These are phyloP conservation scores for Toxotes jaculatrix DNA, from an alignment of 2,113 vertebrate genomes.

Conservation along the genomic window DNA sequence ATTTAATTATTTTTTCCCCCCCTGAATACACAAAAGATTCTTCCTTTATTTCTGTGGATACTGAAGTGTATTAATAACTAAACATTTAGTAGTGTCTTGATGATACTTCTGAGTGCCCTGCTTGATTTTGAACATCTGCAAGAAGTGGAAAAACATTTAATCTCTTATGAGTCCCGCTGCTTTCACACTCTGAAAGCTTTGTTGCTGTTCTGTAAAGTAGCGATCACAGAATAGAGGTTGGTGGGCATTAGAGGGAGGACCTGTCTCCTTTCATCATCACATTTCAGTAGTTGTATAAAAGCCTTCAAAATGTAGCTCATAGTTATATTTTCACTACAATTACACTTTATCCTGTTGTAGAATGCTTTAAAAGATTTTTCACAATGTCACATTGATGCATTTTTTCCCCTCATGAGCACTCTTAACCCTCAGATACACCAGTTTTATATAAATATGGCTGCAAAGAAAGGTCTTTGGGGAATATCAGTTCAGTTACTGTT, in stretches of 20 bases:
- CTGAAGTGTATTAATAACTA: constrained; percentile 35
- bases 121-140: constrained; percentile 48
- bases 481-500: constrained; percentile 10
- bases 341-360: constrained; percentile 63
- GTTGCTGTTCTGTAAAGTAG: constrained; percentile 73
- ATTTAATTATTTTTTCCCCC: constrained; percentile 51
- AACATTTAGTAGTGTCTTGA: constrained; percentile 50
- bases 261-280: constrained; percentile 73
- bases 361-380: constrained; percentile 72
- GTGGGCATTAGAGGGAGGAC: constrained; percentile 53
- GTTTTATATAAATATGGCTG: constrained; percentile 58
- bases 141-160: constrained; percentile 70
- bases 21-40: constrained; percentile 86
- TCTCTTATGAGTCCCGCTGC: constrained; percentile 69
- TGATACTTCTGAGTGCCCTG: constrained; percentile 37
- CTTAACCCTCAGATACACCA: constrained; percentile 76
- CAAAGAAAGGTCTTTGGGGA: constrained; percentile 30
- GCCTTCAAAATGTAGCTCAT: constrained; percentile 63
- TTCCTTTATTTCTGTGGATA: constrained; percentile 7
- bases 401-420: constrained; percentile 63
- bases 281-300: constrained; percentile 72
- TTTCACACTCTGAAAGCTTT: constrained; percentile 76
- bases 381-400: constrained; percentile 63
- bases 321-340: constrained; percentile 76
- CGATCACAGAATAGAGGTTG: constrained; percentile 58